Conservation (phyloP, 1,140 invertebrate species). For the Eriocheir sinensis region DNA sequence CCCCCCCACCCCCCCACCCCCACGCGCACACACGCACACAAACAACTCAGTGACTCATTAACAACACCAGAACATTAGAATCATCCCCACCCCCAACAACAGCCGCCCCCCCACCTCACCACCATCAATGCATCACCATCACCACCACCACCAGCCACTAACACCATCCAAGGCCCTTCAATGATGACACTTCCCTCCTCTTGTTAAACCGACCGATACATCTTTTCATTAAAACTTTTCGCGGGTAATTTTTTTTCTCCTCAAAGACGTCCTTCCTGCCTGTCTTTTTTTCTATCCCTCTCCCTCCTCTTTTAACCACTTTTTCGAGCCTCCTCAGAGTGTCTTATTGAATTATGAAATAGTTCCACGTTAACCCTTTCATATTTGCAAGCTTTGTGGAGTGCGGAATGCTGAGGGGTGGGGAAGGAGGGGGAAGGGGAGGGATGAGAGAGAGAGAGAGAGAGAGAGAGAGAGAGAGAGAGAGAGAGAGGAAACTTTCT, state of each 20-base stretch:
- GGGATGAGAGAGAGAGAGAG: not conserved
- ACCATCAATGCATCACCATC: not conserved
- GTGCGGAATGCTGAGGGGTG: constrained; percentile 54
- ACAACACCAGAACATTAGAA: too few species aligned
- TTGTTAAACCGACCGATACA: constrained; percentile 56
- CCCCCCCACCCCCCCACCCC: not conserved
- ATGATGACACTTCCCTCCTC: not conserved
- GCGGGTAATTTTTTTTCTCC: not conserved
- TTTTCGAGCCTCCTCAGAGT: not conserved
- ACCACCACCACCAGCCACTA: not conserved
- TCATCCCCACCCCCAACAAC: too few species aligned
- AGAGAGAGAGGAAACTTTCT: not conserved
- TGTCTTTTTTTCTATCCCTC: constrained; percentile 24
- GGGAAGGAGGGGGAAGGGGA: not conserved
- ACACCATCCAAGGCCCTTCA: constrained; percentile 31
- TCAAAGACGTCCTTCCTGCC: not conserved
- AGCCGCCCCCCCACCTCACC: too few species aligned
- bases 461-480: not conserved
- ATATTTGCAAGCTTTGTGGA: constrained; percentile 59
- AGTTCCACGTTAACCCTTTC: constrained; percentile 69
- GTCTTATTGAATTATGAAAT: constrained; percentile 68
- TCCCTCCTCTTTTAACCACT: too few species aligned
- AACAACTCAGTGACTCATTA: not conserved
- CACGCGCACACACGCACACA: not conserved
- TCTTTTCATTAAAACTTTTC: constrained; percentile 72